Base-by-base conservation (phyloP, 2,113 vertebrate species). In the Dryoscopus gambensis region DNA sequence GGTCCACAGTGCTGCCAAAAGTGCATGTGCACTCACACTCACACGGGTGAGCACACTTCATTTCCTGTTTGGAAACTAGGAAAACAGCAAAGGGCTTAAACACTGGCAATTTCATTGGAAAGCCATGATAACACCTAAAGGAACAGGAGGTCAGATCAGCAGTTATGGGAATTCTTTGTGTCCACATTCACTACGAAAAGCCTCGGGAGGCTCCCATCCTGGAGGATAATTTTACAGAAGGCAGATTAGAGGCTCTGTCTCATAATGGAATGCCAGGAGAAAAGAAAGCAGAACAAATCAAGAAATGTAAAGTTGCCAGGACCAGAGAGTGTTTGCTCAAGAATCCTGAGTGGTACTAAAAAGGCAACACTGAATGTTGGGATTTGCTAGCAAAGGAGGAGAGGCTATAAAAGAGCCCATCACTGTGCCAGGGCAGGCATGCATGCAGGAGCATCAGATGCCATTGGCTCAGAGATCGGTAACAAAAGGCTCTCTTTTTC, bases 21-120 rank as follows among this genome's bases (percentile, higher is more conserved):
- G 30, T 31, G 21, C 50, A 17, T 5, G 46, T 85, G 71, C 59
- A 17, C 59, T 80, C 79, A 82, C 59, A 17, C 59, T 80, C 79
- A 82, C 87, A 56, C 2, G n/a, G 47, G 31, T 2, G 2, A 92
- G 71, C 56, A 83, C 68, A 25, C 68, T 93, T 86, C n/a, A 95
- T 90, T 95, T 95, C 91, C 95, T 96, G 93, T n/a, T 93, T 96
- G 95, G 94, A 90, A 95, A 91, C 28, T 24, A 23, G 76, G 67
- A 89, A 81, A 95, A 89, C 1, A 93, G 89, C 63, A 87, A 47
- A 93, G 35, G 65, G 42, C 73, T 86, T 52, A 86, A 92, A 74
- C 4, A 1, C 24, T 91, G 73, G 76, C 69, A 75, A 49, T 84
- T 92, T 37, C 30, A 81, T 12, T 52, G 73, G 80, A 95, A 93